Conservation (phyloP, 2,797 vertebrate genomes). For the Gymnodraco acuticeps region DNA sequence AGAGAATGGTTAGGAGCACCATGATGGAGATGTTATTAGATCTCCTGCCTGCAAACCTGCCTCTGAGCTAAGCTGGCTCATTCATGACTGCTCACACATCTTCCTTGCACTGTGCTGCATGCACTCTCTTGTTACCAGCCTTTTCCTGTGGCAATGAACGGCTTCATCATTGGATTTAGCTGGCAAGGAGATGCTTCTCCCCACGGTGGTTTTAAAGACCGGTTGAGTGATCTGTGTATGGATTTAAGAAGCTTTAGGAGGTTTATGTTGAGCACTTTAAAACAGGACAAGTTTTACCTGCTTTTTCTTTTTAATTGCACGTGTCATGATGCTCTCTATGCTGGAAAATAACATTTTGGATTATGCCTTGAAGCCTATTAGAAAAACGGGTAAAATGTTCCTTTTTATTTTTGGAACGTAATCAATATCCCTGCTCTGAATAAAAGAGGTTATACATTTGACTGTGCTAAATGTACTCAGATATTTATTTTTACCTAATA, state of each 20-base stretch:
- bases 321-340: neutral
- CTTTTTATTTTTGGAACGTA: neutral
- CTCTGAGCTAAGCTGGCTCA: slow-evolving; percentile 63
- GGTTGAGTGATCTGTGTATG: slow-evolving; percentile 1
- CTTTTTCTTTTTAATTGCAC: neutral
- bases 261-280: slow-evolving; percentile 19
- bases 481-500: neutral
- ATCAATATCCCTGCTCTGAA: neutral
- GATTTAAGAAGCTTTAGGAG: slow-evolving; percentile 24
- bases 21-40: slow-evolving; percentile 63
- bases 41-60: slow-evolving; percentile 65
- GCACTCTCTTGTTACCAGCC: slow-evolving; percentile 34
- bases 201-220: slow-evolving; percentile 20
- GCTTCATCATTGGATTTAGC: slow-evolving; percentile 33
- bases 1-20: slow-evolving; percentile 52
- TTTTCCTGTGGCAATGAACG: slow-evolving; percentile 39
- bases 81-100: slow-evolving; percentile 49
- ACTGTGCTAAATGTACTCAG: neutral
- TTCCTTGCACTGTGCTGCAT: slow-evolving; percentile 23
- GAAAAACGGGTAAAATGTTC: neutral
- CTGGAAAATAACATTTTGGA: neutral
- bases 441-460: neutral
- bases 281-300: slow-evolving; percentile 6
- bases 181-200: neutral
- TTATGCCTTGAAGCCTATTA: slow-evolving; percentile 12